Base-by-base conservation (phyloP, 2,888 invertebrate genomes). In the Lithophane leautieri region DNA sequence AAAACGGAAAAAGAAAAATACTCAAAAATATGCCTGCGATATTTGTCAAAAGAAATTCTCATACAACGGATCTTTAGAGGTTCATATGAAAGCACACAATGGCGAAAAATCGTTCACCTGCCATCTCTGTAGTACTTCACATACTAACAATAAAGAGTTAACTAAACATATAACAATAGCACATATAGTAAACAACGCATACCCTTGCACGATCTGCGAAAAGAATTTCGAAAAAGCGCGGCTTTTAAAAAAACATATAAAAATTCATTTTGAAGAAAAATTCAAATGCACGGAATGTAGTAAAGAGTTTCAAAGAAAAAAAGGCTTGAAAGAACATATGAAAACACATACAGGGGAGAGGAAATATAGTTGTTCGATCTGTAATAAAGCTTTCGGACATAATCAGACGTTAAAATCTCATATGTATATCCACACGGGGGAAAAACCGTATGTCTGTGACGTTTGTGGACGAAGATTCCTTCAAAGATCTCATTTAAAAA, bases 401-500 rank as follows among this genome's bases (percentile, higher is more conserved):
- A 95, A 94, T 72, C 95, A 96, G 70, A 95, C 96, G 0, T 84
- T 96, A 16, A 96, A 95, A 80, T 94, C 95, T 0, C 96, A 96
- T 83, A 94, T 95, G 81, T 86, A 92, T 12, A 96, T 95, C 0
- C 96, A 96, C 40, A 95, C 96, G 0, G 95, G 95, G 0, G 96
- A 96, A 76, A 91, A 91, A 4, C 96, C 96, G 0, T 94, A 94
- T 8, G 92, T 96, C 0, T 96, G 96, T 65, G 95, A 96, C 67
- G 91, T 96, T 0, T 96, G 96, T 56, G 96, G 96, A 0, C 80
- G 94, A 0, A 79, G 95, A 12, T 96, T 96, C 34, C 94, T 94
- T 0, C 95, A 95, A 67, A 73, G 95, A 11, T 95, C 95, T 0
- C 95, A 96, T 89, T 84, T 96, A 22, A 94, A 94, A 84, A 77